Base-by-base conservation (phyloP, 2,113 vertebrate genomes). In the Rhea pennata region DNA sequence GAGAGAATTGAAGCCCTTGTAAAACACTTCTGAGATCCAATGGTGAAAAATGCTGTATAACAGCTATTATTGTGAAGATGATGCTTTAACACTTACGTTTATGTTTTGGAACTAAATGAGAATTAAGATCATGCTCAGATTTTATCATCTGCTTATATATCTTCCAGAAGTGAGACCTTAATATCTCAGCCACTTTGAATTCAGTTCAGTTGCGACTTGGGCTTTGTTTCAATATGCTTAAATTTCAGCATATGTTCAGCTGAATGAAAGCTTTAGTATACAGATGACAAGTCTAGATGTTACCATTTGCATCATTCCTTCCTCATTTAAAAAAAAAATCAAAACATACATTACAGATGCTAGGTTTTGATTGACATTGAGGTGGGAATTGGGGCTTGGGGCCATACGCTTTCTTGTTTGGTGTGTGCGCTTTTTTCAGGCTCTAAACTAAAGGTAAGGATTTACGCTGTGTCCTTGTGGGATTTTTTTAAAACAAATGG, bases 261-360 rank as follows among this genome's bases (percentile, higher is more conserved):
- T 76, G 74, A 95, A 75, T 51, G 84, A 88, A 77, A 92, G 81
- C 70, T 95, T 69, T 87, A 64, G 70, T 89, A 50, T 97, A 83
- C 74, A 95, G 78, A 87, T 96, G 80, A 94, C 88, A 70, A 95
- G 84, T 79, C 87, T 94, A 84, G 84, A 91, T 95, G 81, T 95
- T 93, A 58, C 81, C 48, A 80, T 87, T 95, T 96, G 79, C 53
- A 66, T 95, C 21, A 72, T 69, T 91, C 77, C 66, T 94, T 91
- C 70, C 87, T 71, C 51, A 78, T 96, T 91, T 75, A 75, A 72
- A 86, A 82, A 82, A 96, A 22, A 84, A 92, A 71, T 82, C 51
- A 80, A 96, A 96, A 92, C 56, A 61, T 21, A 66, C 40, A n/a
- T 92, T 93, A 87, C 74, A 95, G 81, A 54, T 96, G 81, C 74